Evolutionary conservation across 2,797 vertebrate genomes (phyloP).

Genomic region (Vipera latastei): DNA sequence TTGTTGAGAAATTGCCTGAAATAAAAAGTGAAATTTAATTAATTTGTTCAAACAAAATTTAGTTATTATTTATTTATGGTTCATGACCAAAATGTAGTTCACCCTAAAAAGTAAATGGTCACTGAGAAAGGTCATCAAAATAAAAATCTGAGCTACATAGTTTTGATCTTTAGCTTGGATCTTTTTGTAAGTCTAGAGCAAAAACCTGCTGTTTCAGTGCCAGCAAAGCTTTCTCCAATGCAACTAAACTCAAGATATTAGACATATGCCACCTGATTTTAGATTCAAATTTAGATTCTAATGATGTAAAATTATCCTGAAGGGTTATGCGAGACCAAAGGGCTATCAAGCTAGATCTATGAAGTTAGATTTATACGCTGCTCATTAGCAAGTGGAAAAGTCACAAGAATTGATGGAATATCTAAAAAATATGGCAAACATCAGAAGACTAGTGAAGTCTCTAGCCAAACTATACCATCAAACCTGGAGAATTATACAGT

Average conservation of each 20-base stretch:
- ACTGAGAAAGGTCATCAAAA: neutral
- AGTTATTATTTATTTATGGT: neutral
- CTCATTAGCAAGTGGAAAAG: neutral
- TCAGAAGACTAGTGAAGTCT: neutral
- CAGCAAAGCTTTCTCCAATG: neutral
- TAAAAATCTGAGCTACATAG: neutral
- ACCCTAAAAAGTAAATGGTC: neutral
- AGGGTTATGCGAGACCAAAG: neutral
- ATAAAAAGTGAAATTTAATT: slow-evolving; percentile 25
- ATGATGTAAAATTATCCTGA: neutral
- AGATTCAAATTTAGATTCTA: neutral
- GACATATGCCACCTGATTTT: neutral
- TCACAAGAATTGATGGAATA: neutral
- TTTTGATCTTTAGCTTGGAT: neutral
- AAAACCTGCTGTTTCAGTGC: neutral
- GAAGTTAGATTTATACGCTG: neutral
- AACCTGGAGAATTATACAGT: no score
- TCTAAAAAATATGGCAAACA: neutral
- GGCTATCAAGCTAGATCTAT: neutral
- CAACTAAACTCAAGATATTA: neutral
- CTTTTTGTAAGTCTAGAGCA: neutral
- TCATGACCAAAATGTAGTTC: neutral
- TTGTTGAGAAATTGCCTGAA: slow-evolving; percentile 95
- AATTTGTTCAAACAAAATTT: neutral
- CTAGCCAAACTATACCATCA: no score